phyloP scores from a whole-genome alignment of 2,113 vertebrate species.

The Corythoichthys intestinalis region DNA sequence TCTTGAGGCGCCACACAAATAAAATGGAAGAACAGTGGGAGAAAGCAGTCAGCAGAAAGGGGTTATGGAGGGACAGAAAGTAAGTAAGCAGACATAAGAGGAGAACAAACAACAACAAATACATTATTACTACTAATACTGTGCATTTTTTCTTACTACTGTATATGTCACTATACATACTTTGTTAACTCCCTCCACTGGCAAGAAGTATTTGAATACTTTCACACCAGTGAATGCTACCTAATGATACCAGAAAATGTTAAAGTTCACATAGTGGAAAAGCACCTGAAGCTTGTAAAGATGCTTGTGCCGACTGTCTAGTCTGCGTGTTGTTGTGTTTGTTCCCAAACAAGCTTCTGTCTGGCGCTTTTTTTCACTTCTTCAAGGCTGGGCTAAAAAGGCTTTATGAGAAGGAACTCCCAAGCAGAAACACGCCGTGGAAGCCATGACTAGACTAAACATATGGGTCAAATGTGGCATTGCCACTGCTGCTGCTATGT shows the following conservation, averaged over 20 bases:
- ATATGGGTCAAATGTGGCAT: constrained; percentile 28
- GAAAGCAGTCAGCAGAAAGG: too few species aligned
- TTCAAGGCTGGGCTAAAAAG: constrained; percentile 22
- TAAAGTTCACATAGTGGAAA: constrained; percentile 39
- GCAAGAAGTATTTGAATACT: constrained; percentile 14
- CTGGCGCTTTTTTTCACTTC: constrained; percentile 37
- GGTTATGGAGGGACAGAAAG: too few species aligned
- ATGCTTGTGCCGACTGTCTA: constrained; percentile 26
- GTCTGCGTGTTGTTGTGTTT: constrained; percentile 21
- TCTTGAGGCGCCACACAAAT: background rate
- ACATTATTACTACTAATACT: too few species aligned
- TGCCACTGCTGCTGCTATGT: constrained; percentile 23
- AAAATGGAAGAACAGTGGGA: background rate
- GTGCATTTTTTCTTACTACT: too few species aligned
- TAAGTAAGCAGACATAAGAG: too few species aligned
- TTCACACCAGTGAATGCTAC: constrained; percentile 18
- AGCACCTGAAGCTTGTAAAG: constrained; percentile 58
- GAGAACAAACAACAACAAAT: too few species aligned
- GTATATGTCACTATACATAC: background rate
- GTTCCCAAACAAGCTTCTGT: constrained; percentile 11
- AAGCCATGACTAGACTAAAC: constrained; percentile 47
- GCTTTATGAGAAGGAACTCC: constrained; percentile 36
- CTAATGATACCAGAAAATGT: constrained; percentile 36
- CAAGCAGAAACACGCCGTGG: constrained; percentile 11
- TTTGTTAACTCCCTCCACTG: constrained; percentile 4